Conservation (phyloP, 1,140 invertebrate genomes). For the Aphidius ervi region DNA sequence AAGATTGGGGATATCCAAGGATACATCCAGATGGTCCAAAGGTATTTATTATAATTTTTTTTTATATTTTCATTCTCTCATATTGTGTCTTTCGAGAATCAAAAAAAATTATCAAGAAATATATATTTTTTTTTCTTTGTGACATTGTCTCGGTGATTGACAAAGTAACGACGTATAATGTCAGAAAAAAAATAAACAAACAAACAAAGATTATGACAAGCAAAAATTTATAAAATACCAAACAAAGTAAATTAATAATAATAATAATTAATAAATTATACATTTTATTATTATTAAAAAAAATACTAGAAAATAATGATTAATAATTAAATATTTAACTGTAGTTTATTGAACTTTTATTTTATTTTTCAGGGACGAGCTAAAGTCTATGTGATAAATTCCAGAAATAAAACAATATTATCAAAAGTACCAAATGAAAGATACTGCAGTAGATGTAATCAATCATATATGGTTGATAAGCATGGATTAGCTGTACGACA, state of each 20-base stretch:
- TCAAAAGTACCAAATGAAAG: conserved; percentile 67
- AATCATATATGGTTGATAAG: conserved; percentile 72
- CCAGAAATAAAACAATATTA: conserved; percentile 56
- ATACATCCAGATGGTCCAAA: conserved; percentile 56
- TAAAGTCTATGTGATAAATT: conserved; percentile 53
- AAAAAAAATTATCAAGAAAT: too few species aligned
- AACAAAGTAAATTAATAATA: too few species aligned
- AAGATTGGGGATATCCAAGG: conserved; percentile 80
- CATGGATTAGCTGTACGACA: conserved; percentile 65
- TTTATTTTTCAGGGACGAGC: conserved; percentile 56
- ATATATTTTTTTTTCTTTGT: too few species aligned
- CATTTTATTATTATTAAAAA: conserved; percentile 6
- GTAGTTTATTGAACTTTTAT: background rate
- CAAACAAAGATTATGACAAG: too few species aligned
- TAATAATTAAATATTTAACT: too few species aligned
- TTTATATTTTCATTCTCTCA: background rate
- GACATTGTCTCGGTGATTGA: too few species aligned
- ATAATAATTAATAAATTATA: too few species aligned
- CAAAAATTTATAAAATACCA: too few species aligned
- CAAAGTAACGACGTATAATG: too few species aligned
- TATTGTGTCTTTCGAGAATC: too few species aligned
- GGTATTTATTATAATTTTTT: conserved; percentile 16
- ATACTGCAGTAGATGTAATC: conserved; percentile 78
- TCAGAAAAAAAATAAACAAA: too few species aligned
- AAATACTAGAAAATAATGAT: too few species aligned